These are phyloP conservation scores for Ophiothrix spiculata DNA, from an alignment of 35 echinoderm and acorn worm species.

Conservation along the genomic window DNA sequence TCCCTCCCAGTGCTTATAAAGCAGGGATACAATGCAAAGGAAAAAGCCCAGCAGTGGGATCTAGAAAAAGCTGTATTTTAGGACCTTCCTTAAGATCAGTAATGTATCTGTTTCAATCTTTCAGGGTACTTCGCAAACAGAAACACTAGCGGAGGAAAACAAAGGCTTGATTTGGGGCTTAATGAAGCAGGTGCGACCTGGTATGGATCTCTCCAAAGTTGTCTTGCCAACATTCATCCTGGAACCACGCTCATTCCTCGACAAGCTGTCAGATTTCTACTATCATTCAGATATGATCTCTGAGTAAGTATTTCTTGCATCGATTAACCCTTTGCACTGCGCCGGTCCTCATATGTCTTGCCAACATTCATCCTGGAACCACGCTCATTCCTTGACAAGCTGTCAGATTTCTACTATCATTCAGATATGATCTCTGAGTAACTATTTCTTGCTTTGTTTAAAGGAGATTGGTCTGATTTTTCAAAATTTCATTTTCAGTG, in stretches of 20 bases:
- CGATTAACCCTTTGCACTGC: slow-evolving; percentile 57
- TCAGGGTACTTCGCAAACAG: slow-evolving; percentile 83
- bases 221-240: slow-evolving; percentile 98
- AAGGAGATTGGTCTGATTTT: background rate
- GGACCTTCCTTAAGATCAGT: too few relatives aligned
- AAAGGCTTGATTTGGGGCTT: slow-evolving; percentile 86
- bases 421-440: slow-evolving; percentile 88
- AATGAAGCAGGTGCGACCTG: slow-evolving; percentile 96
- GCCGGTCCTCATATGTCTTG: slow-evolving; percentile 87
- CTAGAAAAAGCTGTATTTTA: too few relatives aligned
- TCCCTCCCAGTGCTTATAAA: too few relatives aligned
- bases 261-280: slow-evolving; percentile 96
- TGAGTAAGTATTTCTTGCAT: slow-evolving; percentile 48
- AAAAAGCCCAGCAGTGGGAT: too few relatives aligned
- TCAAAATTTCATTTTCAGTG: too few relatives aligned
- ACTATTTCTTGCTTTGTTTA: slow-evolving; percentile 4
- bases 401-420: slow-evolving; percentile 97
- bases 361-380: slow-evolving; percentile 98
- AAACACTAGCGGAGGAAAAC: slow-evolving; percentile 88
- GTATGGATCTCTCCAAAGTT: slow-evolving; percentile 97
- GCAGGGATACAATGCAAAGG: too few relatives aligned
- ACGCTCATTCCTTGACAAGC: slow-evolving; percentile 85
- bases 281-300: slow-evolving; percentile 94
- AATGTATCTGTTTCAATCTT: background rate
- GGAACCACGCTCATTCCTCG: slow-evolving; percentile 89